Percentiles rank a stretch among this genome's conserved stretches.
phyloP scores from a whole-genome alignment of 2,113 vertebrate genomes.

The Pollachius pollachius region DNA sequence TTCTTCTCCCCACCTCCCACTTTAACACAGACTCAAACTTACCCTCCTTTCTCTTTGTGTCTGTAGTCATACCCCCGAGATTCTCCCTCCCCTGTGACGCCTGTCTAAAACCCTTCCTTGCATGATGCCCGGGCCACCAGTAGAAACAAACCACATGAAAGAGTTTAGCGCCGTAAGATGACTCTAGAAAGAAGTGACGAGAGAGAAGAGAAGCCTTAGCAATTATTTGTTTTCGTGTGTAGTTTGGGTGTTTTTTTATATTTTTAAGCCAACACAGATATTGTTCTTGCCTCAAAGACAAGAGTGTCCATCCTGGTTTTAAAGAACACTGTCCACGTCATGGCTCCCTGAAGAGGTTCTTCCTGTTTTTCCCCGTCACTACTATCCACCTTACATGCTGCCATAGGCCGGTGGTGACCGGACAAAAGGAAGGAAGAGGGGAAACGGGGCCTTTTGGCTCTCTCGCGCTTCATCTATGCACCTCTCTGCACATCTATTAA shows the following conservation, averaged over 20 bases:
- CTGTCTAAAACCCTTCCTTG: conserved; percentile 22
- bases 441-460: conserved; percentile 52
- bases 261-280: neutral
- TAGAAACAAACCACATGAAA: neutral
- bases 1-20: conserved; percentile 57
- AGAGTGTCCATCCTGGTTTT: conserved; percentile 12
- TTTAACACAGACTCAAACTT: conserved; percentile 52
- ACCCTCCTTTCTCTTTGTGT: conserved; percentile 37
- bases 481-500: conserved; percentile 55
- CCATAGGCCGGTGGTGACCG: conserved; percentile 50
- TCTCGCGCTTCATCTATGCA: conserved; percentile 52
- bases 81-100: conserved; percentile 47
- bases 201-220: neutral
- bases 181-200: no score
- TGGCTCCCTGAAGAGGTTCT: conserved; percentile 36
- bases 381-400: conserved; percentile 29
- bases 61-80: conserved; percentile 48
- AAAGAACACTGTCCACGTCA: conserved; percentile 21
- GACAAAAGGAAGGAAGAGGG: conserved; percentile 65
- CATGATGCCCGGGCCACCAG: conserved; percentile 18
- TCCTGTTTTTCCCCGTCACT: conserved; percentile 30
- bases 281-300: neutral
- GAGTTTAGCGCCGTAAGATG: no score
- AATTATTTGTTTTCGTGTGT: neutral
- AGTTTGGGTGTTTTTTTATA: no score